These are phyloP conservation scores for Dynastes tityus DNA, from an alignment of 2,888 invertebrate genomes.

Conservation along the genomic window DNA sequence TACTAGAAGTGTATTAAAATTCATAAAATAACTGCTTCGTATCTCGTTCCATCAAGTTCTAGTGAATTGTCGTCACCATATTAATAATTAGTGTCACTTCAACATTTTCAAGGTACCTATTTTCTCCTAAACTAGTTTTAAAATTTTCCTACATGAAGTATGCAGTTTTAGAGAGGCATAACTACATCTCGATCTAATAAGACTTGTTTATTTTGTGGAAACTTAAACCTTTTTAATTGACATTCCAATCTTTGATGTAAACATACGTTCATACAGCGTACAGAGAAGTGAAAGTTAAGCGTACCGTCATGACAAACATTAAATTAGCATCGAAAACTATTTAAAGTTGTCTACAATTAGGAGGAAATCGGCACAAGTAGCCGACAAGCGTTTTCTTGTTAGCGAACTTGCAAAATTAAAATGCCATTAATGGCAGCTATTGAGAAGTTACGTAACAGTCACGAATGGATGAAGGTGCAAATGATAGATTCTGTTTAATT, in stretches of 20 bases:
- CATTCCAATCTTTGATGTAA: constrained; percentile 4
- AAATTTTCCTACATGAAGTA: too few relatives aligned
- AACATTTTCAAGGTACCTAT: neutral
- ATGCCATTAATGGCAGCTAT: constrained; percentile 32
- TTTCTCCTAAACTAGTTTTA: too few relatives aligned
- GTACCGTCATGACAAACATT: constrained; percentile 22
- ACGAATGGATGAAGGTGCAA: constrained; percentile 19
- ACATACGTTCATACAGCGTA: neutral
- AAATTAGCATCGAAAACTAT: constrained; percentile 31
- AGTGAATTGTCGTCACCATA: too few relatives aligned
- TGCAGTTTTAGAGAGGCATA: too few relatives aligned
- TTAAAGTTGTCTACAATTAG: constrained; percentile 35
- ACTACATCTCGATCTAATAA: neutral
- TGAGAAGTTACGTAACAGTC: constrained; percentile 28
- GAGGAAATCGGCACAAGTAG: constrained; percentile 35
- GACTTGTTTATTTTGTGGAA: constrained; percentile 29
- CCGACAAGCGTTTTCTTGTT: constrained; percentile 18
- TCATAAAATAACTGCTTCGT: too few relatives aligned
- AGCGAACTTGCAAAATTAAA: constrained; percentile 40
- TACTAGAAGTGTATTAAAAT: too few relatives aligned
- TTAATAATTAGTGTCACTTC: constrained; percentile 16
- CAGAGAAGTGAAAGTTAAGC: constrained; percentile 31
- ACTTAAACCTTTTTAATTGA: neutral
- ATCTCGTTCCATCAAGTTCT: too few relatives aligned
- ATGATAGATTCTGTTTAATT: constrained; percentile 12